Percentiles rank a stretch among this genome's conserved stretches.
These are phyloP conservation scores for Mormyrus proboscirostris DNA, from an alignment of 2,797 vertebrate species.

Conservation along the genomic window DNA sequence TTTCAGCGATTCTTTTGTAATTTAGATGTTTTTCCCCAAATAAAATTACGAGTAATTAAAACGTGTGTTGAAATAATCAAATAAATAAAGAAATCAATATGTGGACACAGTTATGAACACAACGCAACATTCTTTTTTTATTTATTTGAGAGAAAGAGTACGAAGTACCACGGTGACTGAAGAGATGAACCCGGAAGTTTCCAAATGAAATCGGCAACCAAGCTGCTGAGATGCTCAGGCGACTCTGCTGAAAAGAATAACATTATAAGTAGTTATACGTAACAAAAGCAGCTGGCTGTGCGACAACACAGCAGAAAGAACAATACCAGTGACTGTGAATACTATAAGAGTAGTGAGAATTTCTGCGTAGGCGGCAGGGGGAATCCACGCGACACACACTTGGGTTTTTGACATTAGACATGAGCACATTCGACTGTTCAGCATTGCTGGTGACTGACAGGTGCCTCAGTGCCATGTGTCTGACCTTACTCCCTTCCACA, in stretches of 20 bases:
- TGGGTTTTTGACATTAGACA: background rate
- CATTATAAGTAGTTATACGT: background rate
- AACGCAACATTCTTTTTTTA: background rate
- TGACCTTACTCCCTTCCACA: slow-evolving; percentile 16
- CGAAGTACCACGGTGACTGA: background rate
- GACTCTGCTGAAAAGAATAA: background rate
- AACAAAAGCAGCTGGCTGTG: background rate
- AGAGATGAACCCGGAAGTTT: background rate
- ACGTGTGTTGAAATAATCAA: background rate
- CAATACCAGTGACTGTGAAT: background rate
- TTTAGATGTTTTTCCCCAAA: background rate
- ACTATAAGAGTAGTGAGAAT: background rate
- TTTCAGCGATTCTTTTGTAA: background rate
- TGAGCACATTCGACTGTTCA: slow-evolving; percentile 4
- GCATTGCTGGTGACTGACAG: slow-evolving; percentile 18
- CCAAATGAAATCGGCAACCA: background rate
- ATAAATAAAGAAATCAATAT: background rate
- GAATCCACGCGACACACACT: background rate
- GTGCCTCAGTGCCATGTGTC: background rate
- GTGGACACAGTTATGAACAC: background rate
- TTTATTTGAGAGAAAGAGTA: background rate
- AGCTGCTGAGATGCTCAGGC: background rate
- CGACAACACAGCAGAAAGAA: background rate
- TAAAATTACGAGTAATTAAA: background rate
- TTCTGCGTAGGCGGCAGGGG: background rate